Evolutionary conservation across 2,797 vertebrate species (phyloP), one percentile per base, ranked within the genome.

Genomic region (Mus spretus): DNA sequence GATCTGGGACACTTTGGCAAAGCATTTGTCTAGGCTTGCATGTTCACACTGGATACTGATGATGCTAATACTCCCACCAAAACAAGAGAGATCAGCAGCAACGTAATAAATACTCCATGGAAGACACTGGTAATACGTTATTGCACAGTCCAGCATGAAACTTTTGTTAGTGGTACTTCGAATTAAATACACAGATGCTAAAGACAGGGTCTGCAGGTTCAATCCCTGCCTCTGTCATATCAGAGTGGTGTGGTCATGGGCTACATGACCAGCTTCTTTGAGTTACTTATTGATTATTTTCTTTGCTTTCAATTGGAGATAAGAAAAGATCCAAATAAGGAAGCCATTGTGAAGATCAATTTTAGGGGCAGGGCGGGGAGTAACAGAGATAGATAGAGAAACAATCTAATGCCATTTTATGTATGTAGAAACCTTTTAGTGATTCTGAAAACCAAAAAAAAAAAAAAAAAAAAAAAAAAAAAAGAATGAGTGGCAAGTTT

Each of bases 1-100:
- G 61, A 83, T 61, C 19, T 85, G 89, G 77, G 55, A 70, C 79
- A 84, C 80, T 88, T 26, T 94, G 57, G 31, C 63, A 95, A 92
- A 96, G 91, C 28, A 74, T 94, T 93, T 84, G 65, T 55, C 47
- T 91, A 10, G 86, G 34, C 78, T 92, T 44, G 89, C 74, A 91
- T 88, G 34, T 95, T 95, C 44, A 40, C 13, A 53, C 37, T n/a
- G 12, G 90, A 20, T 81, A 44, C 77, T 94, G 61, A 91, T 91
- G 89, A 96, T 94, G 96, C 55, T 88, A 92, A 84, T 44, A 84
- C 6, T 59, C 89, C 10, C 20, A 87, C 37, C 4, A 87, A 88
- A 95, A 89, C 75, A 79, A 90, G 55, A 84, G 31, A 37, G 81
- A 74, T 55, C 26, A 87, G 44, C 55, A 94, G 47, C 79, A 93